phyloP scores from a whole-genome alignment of 1,140 invertebrate species.

The Hypsibius dujardini region DNA sequence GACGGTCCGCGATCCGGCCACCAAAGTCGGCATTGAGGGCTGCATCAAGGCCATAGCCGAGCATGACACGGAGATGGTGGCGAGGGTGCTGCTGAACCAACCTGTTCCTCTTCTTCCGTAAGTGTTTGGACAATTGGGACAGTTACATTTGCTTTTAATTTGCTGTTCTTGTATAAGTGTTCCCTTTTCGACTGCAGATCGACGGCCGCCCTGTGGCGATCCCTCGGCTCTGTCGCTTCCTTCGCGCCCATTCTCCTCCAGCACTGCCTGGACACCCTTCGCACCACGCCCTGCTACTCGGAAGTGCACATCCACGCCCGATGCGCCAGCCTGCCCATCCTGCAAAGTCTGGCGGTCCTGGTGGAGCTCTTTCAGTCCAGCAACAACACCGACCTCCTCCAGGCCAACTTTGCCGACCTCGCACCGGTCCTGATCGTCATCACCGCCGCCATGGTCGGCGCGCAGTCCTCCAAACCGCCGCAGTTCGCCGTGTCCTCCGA shows the following conservation, averaged over 20 bases:
- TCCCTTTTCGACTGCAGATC: no score
- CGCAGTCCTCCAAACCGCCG: no score
- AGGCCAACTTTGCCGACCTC: constrained; percentile 5
- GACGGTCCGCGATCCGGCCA: neutral
- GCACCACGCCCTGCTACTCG: neutral
- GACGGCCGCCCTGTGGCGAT: no score
- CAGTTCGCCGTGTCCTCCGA: no score
- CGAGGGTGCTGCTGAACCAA: constrained; percentile 5
- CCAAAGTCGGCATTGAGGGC: neutral
- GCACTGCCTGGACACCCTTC: neutral
- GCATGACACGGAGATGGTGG: neutral
- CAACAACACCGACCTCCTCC: neutral
- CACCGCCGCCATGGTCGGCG: no score
- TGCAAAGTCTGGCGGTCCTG: neutral
- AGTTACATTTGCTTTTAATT: no score
- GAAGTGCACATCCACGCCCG: neutral
- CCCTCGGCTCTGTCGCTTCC: no score
- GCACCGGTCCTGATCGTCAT: neutral
- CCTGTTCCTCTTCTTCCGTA: no score
- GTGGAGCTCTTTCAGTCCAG: neutral
- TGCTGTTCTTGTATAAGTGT: no score
- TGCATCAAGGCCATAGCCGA: neutral
- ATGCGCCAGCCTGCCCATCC: neutral
- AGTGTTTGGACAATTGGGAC: no score
- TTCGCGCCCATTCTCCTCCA: no score